A percentile compares a stretch with the other conserved stretches of the same genome.
Conservation (phyloP, 92 coral and sea anemone genomes). For the Epizoanthus fatuus region DNA sequence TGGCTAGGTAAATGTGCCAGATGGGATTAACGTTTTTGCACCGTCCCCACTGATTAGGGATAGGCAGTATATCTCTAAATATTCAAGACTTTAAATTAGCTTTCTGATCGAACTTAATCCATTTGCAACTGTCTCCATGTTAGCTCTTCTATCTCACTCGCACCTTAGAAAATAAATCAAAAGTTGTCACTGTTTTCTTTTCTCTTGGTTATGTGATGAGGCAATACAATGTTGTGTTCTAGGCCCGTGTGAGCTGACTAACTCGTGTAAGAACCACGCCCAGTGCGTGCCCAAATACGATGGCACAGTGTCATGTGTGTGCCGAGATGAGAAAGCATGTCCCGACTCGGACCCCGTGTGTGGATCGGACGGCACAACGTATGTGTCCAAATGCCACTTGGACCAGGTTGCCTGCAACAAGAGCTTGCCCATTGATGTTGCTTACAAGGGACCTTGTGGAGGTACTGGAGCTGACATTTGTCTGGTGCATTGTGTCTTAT, state of each 20-base stretch:
- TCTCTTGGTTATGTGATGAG: too few relatives aligned
- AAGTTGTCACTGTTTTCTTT: too few relatives aligned
- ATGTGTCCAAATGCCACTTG: conserved; percentile 70
- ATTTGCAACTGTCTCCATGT: too few relatives aligned
- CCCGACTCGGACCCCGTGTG: conserved; percentile 84
- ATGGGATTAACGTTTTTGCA: neutral
- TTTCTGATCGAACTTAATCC: too few relatives aligned
- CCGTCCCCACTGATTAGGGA: too few relatives aligned
- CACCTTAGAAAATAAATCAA: too few relatives aligned
- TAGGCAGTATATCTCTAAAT: too few relatives aligned
- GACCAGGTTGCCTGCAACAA: conserved; percentile 72
- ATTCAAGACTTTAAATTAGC: too few relatives aligned
- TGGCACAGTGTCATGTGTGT: conserved; percentile 88
- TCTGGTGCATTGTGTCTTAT: neutral
- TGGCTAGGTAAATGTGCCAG: neutral
- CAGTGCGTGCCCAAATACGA: conserved; percentile 81
- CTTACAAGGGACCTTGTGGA: conserved; percentile 83
- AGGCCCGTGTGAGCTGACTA: conserved; percentile 90
- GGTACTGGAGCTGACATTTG: conserved; percentile 25
- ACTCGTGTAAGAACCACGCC: conserved; percentile 79
- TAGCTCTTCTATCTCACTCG: too few relatives aligned
- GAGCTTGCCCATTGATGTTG: conserved; percentile 26
- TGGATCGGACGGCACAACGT: conserved; percentile 79
- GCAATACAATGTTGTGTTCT: neutral
- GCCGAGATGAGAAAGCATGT: conserved; percentile 78